Evolutionary conservation across 2,888 invertebrate genomes (phyloP).

Genomic region (Agonopterix alstromeriana): DNA sequence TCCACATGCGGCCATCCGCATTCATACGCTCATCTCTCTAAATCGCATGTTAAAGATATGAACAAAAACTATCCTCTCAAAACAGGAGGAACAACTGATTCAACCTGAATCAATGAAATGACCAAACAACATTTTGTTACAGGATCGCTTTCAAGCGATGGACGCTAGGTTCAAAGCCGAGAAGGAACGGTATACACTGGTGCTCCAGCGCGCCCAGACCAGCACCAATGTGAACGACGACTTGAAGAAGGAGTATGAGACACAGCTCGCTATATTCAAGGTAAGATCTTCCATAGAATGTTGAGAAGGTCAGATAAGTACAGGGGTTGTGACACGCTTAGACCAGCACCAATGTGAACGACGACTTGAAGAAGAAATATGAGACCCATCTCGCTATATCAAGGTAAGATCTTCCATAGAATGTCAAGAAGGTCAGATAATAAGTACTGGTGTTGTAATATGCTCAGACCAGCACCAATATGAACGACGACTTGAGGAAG

Average conservation of each 20-base stretch:
- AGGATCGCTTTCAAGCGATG: conserved; percentile 82
- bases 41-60: no score
- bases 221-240: conserved; percentile 85
- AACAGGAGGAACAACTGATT: no score
- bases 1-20: no score
- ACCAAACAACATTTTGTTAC: neutral
- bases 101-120: no score
- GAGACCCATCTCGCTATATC: conserved; percentile 83
- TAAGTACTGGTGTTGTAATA: conserved; percentile 82
- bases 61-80: no score
- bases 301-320: conserved; percentile 83
- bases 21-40: no score
- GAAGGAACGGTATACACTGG: conserved; percentile 81
- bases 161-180: conserved; percentile 83
- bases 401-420: no score
- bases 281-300: conserved; percentile 52
- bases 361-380: conserved; percentile 86
- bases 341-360: conserved; percentile 83
- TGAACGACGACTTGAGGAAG: conserved; percentile 85
- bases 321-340: conserved; percentile 83
- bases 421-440: no score
- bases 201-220: conserved; percentile 82
- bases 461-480: conserved; percentile 81
- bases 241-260: conserved; percentile 86
- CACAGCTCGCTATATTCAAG: conserved; percentile 84